These are phyloP conservation scores for Probosciger aterrimus DNA, from an alignment of 2,113 vertebrate species.

Conservation along the genomic window DNA sequence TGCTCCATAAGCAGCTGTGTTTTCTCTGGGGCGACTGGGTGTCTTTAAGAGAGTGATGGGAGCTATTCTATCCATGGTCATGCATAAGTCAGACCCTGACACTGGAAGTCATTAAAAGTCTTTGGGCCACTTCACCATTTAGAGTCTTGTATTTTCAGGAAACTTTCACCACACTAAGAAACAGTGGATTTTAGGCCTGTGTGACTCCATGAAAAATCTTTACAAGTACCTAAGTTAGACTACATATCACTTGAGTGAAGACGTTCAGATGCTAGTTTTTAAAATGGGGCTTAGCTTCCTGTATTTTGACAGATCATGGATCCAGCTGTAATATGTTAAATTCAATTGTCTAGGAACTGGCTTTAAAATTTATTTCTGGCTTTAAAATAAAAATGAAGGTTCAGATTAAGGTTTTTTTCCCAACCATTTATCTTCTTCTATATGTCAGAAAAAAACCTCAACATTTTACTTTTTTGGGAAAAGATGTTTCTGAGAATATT, in stretches of 20 bases:
- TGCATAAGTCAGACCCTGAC: rapidly evolving
- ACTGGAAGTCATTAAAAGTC: not conserved
- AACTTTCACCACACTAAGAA: not conserved
- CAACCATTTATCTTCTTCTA: not conserved
- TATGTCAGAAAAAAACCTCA: not conserved
- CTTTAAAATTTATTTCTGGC: not conserved
- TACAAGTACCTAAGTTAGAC: not conserved
- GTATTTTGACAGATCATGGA: not conserved
- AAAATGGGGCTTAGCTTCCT: not conserved
- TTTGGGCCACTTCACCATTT: not conserved
- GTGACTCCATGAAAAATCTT: not conserved
- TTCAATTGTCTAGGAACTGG: not conserved
- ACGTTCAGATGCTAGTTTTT: not conserved
- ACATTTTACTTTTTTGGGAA: not conserved
- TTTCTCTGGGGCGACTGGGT: not conserved
- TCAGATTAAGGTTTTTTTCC: not conserved
- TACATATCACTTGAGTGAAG: not conserved
- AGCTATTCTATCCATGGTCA: not conserved
- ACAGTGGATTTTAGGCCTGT: not conserved
- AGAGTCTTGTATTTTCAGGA: not conserved
- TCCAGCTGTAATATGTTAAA: not conserved
- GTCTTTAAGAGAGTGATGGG: not conserved
- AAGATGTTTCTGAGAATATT: not conserved
- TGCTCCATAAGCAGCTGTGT: not conserved
- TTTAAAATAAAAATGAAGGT: not conserved